Conservation (phyloP, 1,140 invertebrate species). For the Drosophila equinoxialis region DNA sequence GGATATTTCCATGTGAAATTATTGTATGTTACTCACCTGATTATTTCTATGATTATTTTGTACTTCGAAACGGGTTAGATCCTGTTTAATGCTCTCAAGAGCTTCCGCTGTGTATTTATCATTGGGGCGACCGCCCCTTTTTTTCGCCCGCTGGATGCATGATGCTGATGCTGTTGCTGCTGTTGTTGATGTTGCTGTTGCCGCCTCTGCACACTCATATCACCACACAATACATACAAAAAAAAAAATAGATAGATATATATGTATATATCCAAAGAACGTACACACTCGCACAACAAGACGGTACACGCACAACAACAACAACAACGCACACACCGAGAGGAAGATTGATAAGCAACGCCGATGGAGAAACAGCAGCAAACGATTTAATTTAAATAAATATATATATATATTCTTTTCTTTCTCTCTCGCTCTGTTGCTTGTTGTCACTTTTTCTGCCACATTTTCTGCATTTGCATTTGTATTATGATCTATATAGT, state of each 20-base stretch:
- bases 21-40: conserved; percentile 58
- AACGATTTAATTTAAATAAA: conserved; percentile 53
- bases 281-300: conserved; percentile 20
- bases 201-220: conserved; percentile 77
- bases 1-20: no score
- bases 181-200: conserved; percentile 42
- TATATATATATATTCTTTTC: conserved; percentile 26
- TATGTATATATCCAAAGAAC: conserved; percentile 14
- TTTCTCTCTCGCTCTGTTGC: background rate
- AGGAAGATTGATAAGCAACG: conserved; percentile 19
- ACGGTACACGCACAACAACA: conserved; percentile 2
- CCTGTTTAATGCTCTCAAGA: conserved; percentile 82
- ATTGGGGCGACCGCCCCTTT: conserved; percentile 83
- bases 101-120: conserved; percentile 82
- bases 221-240: conserved; percentile 46
- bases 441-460: conserved; percentile 27
- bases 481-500: conserved; percentile 29
- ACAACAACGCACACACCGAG: conserved; percentile 12
- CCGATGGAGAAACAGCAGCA: conserved; percentile 35
- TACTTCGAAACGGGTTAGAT: conserved; percentile 80
- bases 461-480: conserved; percentile 41
- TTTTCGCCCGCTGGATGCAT: conserved; percentile 83
- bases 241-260: conserved; percentile 20
- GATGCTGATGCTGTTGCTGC: conserved; percentile 53
- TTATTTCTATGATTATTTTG: conserved; percentile 81